These are phyloP conservation scores for Drosophila neotestacea DNA, from an alignment of 2,888 invertebrate genomes.

Conservation along the genomic window DNA sequence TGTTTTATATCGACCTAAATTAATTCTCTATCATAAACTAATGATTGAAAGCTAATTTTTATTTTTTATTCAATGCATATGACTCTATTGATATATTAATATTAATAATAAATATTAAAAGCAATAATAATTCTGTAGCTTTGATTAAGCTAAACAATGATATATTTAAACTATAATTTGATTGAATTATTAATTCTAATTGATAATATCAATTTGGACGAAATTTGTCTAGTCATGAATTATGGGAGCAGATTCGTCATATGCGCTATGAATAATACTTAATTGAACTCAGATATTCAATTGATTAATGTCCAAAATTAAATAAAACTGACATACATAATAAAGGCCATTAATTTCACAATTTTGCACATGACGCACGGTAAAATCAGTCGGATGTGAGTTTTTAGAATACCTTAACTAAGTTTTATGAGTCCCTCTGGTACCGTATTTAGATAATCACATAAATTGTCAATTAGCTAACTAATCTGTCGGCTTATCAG, in stretches of 20 bases:
- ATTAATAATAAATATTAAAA: constrained; percentile 6
- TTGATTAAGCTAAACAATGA: constrained; percentile 4
- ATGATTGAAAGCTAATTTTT: constrained; percentile 1
- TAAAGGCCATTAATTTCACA: constrained; percentile 10
- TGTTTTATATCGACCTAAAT: not conserved
- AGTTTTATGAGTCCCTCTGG: no score
- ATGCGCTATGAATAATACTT: constrained; percentile 5
- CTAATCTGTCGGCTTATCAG: not conserved
- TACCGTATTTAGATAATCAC: no score
- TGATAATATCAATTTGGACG: constrained; percentile 11
- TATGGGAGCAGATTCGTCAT: not conserved
- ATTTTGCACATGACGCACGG: not conserved
- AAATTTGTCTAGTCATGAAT: constrained; percentile 13
- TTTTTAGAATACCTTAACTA: not conserved
- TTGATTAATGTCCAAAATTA: constrained; percentile 19
- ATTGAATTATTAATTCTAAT: constrained; percentile 6
- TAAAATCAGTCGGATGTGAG: not conserved
- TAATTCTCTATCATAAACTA: not conserved
- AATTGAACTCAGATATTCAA: constrained; percentile 21
- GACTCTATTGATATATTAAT: not conserved
- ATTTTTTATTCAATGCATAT: not conserved
- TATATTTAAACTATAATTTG: not conserved
- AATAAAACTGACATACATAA: constrained; percentile 5
- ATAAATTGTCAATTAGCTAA: no score
- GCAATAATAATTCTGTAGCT: constrained; percentile 1